These are phyloP conservation scores for Pegoplata infirma DNA, from an alignment of 2,888 invertebrate genomes.

Conservation along the genomic window DNA sequence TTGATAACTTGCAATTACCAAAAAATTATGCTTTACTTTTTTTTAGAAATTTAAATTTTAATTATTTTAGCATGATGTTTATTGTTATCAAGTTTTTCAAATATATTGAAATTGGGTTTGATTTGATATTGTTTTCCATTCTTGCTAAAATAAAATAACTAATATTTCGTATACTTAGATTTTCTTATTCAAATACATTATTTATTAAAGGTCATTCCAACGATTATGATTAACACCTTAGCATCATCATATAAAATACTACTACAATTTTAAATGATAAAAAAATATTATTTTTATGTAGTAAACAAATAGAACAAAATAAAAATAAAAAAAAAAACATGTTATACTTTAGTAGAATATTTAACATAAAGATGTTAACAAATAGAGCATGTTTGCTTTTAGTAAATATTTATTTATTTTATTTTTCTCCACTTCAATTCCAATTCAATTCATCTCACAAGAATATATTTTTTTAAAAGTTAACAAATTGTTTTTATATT, in stretches of 20 bases:
- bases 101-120: too few species aligned
- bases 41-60: too few species aligned
- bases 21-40: too few species aligned
- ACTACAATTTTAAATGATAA: neutral
- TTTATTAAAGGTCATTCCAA: slow-evolving; percentile 40
- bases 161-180: too few species aligned
- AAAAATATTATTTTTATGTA: too few species aligned
- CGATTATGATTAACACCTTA: slow-evolving; percentile 50
- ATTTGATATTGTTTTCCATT: too few species aligned
- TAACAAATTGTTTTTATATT: neutral
- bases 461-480: neutral
- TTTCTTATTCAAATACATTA: neutral
- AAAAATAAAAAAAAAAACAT: too few species aligned
- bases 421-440: too few species aligned
- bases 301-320: too few species aligned
- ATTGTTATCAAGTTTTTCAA: too few species aligned
- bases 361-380: slow-evolving; percentile 54
- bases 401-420: slow-evolving; percentile 15
- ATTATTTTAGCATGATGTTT: too few species aligned
- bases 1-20: too few species aligned
- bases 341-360: slow-evolving; percentile 19
- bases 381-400: neutral
- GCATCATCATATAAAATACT: neutral
- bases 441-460: neutral
- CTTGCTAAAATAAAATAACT: neutral